Evolutionary conservation across 2,113 vertebrate genomes (phyloP).

Genomic region (Peromyscus leucopus): DNA sequence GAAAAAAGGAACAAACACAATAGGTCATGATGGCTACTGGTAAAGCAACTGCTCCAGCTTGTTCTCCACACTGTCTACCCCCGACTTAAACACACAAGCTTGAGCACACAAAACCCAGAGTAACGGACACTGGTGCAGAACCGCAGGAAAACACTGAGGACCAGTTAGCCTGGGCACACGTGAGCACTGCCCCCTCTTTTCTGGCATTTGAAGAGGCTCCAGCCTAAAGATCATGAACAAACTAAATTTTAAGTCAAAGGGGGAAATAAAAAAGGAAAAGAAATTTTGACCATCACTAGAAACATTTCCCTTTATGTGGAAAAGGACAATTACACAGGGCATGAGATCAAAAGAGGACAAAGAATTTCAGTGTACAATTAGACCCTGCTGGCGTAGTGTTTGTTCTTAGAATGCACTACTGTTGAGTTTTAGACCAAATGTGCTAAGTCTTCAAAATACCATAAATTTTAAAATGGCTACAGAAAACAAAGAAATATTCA

Average conservation of each 20-base stretch:
- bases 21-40: background rate
- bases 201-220: background rate
- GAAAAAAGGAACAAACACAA: background rate
- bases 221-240: background rate
- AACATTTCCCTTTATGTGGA: background rate
- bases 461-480: background rate
- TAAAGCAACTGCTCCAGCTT: background rate
- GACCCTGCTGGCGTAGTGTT: background rate
- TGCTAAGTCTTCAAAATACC: conserved; percentile 30
- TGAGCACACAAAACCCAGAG: background rate
- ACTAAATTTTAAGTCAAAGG: conserved; percentile 17
- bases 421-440: conserved; percentile 9
- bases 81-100: background rate
- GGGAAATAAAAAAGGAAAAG: background rate
- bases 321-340: conserved; percentile 41
- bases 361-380: background rate
- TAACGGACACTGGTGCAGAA: background rate
- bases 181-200: background rate
- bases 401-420: background rate
- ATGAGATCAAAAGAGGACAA: background rate
- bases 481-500: conserved; percentile 38
- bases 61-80: background rate
- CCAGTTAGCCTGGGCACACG: background rate
- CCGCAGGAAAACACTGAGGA: background rate
- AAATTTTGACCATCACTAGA: background rate